phyloP scores from a whole-genome alignment of 2,888 invertebrate species.

The Harpalus rufipes region DNA sequence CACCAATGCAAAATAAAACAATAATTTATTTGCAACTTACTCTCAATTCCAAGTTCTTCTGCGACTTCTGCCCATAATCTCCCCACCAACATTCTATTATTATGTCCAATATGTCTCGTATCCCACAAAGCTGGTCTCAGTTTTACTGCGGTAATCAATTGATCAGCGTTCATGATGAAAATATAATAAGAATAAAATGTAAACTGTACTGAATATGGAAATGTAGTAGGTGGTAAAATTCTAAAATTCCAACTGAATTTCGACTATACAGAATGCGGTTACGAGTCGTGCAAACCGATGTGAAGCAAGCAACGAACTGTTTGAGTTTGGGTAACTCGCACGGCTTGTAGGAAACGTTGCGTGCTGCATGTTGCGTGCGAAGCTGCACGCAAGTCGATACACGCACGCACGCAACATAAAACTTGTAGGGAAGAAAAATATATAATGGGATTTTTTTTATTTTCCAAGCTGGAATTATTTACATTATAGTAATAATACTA shows the following conservation, averaged over 20 bases:
- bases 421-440: slow-evolving; percentile 5
- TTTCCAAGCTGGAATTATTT: background rate
- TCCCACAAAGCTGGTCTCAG: slow-evolving; percentile 60
- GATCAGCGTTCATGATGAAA: slow-evolving; percentile 62
- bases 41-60: slow-evolving; percentile 59
- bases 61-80: slow-evolving; percentile 63
- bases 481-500: background rate
- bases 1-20: too few relatives aligned
- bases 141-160: slow-evolving; percentile 58
- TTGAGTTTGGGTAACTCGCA: background rate
- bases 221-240: background rate
- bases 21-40: slow-evolving; percentile 28
- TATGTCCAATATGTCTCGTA: slow-evolving; percentile 62
- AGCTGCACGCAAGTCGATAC: slow-evolving; percentile 61
- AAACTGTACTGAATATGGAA: background rate
- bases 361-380: slow-evolving; percentile 43
- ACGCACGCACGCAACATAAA: slow-evolving; percentile 46
- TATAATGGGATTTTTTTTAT: background rate
- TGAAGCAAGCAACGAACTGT: background rate
- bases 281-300: background rate
- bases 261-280: background rate
- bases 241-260: background rate
- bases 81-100: slow-evolving; percentile 61
- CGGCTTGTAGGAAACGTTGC: slow-evolving; percentile 28
- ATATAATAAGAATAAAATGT: background rate